phyloP scores from a whole-genome alignment of 2,797 vertebrate species.

The Sebastes taczanowskii region DNA sequence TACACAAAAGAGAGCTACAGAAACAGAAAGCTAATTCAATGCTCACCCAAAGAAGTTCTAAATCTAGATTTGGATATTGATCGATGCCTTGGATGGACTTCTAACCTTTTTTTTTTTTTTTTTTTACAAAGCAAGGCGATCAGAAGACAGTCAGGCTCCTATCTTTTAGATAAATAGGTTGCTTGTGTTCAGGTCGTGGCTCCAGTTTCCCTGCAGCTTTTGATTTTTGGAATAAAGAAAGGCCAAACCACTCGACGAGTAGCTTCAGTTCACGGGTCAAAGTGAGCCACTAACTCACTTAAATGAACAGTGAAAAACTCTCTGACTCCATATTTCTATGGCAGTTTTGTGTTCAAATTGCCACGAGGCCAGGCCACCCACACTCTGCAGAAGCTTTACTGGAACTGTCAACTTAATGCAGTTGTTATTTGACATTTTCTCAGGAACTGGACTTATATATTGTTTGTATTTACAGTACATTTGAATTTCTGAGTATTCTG shows the following conservation, averaged over 20 bases:
- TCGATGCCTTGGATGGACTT: neutral
- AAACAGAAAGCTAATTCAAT: neutral
- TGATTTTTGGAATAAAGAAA: neutral
- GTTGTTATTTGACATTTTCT: neutral
- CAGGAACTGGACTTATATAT: neutral
- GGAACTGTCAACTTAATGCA: neutral
- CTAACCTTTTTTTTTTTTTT: neutral
- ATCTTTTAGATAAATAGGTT: neutral
- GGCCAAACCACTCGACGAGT: neutral
- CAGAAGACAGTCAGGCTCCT: constrained; percentile 10
- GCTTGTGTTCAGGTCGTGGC: neutral
- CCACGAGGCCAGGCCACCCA: neutral
- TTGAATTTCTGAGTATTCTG: neutral
- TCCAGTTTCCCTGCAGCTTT: neutral
- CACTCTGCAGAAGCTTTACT: neutral
- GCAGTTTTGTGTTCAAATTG: neutral
- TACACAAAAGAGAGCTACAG: neutral
- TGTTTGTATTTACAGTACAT: neutral
- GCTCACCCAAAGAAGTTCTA: neutral
- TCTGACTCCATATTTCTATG: neutral
- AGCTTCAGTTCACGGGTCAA: neutral
- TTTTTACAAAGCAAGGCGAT: neutral
- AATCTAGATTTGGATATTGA: neutral
- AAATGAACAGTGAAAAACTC: neutral
- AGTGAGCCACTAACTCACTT: neutral